Evolutionary conservation across 2,797 vertebrate species (phyloP).

Genomic region (Apogon talboti): DNA sequence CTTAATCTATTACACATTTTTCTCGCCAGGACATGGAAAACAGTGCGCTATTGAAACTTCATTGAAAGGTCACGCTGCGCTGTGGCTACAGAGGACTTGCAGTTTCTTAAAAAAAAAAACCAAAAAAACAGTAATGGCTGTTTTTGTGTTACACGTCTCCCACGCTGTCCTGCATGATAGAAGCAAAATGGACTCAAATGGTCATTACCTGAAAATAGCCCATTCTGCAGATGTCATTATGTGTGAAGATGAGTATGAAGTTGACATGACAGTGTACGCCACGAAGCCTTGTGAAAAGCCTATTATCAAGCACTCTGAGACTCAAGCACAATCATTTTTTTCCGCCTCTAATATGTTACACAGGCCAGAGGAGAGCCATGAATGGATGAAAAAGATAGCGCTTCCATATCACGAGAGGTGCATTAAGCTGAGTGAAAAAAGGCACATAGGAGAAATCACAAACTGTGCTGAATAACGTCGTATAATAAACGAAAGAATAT

Average conservation of each 20-base stretch:
- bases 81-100: background rate
- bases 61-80: constrained; percentile 7
- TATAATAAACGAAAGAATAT: no score
- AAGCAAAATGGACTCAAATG: constrained; percentile 38
- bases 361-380: no score
- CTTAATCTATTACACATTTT: background rate
- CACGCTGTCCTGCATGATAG: constrained; percentile 12
- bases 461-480: no score
- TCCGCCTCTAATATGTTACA: no score
- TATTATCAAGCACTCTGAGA: no score
- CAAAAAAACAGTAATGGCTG: constrained; percentile 35
- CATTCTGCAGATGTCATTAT: constrained; percentile 33
- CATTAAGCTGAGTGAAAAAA: no score
- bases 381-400: no score
- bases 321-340: no score
- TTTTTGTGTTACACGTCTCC: constrained; percentile 34
- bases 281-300: no score
- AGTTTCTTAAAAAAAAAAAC: constrained; percentile 12
- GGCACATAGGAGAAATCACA: no score
- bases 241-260: constrained; percentile 27
- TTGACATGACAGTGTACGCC: constrained; percentile 33
- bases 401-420: no score
- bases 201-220: constrained; percentile 37
- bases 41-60: constrained; percentile 14
- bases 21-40: background rate